Evolutionary conservation across 2,797 vertebrate genomes (phyloP).

Genomic region (Heteromormyrus szaboi): DNA sequence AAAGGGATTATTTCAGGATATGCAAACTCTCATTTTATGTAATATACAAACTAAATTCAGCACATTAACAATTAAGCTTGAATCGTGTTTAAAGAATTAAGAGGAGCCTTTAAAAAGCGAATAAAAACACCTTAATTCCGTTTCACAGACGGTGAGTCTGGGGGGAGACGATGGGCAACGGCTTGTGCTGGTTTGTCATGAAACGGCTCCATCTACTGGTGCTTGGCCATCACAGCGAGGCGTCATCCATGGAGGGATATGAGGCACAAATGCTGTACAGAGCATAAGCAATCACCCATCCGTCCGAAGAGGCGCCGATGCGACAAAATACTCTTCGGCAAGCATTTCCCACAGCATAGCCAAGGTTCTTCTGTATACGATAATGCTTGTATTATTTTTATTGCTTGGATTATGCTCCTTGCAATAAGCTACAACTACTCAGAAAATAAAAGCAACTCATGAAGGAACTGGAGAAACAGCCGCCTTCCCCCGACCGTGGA

Average conservation of each 20-base stretch:
- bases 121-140: constrained; percentile 8
- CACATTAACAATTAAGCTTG: not conserved
- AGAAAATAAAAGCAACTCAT: not conserved
- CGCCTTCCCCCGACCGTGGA: not conserved
- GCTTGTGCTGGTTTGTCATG: not conserved
- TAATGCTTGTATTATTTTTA: not conserved
- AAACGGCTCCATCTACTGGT: constrained; percentile 65
- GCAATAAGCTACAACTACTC: not conserved
- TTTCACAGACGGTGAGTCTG: not conserved
- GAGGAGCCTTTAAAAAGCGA: not conserved
- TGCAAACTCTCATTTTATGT: not conserved
- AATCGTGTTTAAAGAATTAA: not conserved
- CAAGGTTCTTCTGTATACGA: not conserved
- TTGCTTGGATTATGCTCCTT: constrained; percentile 1
- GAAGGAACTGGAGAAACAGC: not conserved
- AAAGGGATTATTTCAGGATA: constrained; percentile 2
- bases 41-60: not conserved
- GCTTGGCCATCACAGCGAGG: not conserved
- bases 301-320: not conserved
- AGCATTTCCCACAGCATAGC: not conserved
- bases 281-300: not conserved
- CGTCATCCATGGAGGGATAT: not conserved
- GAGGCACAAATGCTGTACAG: not conserved
- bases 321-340: not conserved
- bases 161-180: not conserved